Base-by-base conservation (phyloP, 2,113 vertebrate genomes). In the Sturnus vulgaris region DNA sequence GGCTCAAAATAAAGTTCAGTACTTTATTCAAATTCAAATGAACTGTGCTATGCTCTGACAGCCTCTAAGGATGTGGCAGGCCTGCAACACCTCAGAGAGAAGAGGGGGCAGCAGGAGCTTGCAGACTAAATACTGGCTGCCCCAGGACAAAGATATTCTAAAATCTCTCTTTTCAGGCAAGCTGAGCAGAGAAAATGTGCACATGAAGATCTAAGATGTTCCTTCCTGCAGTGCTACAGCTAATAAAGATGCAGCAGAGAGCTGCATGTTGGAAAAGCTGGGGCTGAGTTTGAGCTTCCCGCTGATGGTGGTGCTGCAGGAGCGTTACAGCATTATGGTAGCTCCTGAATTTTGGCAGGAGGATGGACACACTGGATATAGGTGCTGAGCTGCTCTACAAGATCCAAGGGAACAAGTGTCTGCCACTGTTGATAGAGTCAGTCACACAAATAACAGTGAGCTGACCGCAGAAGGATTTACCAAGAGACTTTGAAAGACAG, bases 1-100 rank as follows among this genome's bases (percentile, higher is more conserved):
- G 80, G 25, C 83, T 93, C 72, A 78, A 94, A 95, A 92, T 93
- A 90, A 93, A 86, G 79, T 86, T 90, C 92, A 73, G 68, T 63
- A 37, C 61, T 76, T 92, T 31, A 93, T 96, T 95, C 75, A 94
- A 82, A 94, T 90, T 95, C 78, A 92, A 90, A 91, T 94, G 42
- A 88, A 92, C 53, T n/a, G 47, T 39, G 42, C 79, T 77, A 30
- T 6, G 13, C 79, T 65, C 63, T 90, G 82, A 68, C 82, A 94
- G 64, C 50, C 50, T 84, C 60, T 31, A 55, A 42, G 55, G 52
- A 53, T 18, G 17, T 57, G 50, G 39, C 71, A 93, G 80, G 55
- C 71, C 68, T 82, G 66, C 80, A 90, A 22, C 15, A 30, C 24
- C 68, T 77, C 68, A 57, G 57, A 69, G 93, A 65, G 50, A 5